A percentile compares a stretch with the other conserved stretches of the same genome.
These are phyloP conservation scores for Capitulum mitella DNA, from an alignment of 2,888 invertebrate genomes.

Conservation along the genomic window DNA sequence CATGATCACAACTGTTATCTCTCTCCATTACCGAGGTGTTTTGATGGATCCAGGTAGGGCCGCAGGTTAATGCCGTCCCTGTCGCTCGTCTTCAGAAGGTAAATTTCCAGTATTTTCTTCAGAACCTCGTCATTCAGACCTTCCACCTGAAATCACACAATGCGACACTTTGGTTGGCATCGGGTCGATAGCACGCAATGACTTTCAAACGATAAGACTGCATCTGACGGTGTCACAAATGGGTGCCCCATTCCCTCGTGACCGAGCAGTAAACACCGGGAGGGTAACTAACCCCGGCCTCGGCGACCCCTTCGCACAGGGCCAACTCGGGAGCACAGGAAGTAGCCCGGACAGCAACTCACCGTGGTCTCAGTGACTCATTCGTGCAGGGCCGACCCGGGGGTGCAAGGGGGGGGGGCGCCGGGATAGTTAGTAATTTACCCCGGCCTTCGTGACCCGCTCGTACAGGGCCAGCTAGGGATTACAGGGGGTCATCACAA, in stretches of 20 bases:
- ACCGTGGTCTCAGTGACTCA: background rate
- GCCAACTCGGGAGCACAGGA: too few relatives aligned
- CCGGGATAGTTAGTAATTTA: background rate
- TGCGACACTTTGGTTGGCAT: background rate
- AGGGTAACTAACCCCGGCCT: background rate
- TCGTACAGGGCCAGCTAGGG: too few relatives aligned
- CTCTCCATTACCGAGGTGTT: background rate
- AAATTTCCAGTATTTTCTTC: slow-evolving; percentile 63
- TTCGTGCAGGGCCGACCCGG: slow-evolving; percentile 28
- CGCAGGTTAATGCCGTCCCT: slow-evolving; percentile 55
- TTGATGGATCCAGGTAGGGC: slow-evolving; percentile 54
- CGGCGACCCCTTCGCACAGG: too few relatives aligned
- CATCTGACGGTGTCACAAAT: too few relatives aligned
- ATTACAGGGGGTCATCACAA: too few relatives aligned
- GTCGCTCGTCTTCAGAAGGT: slow-evolving; percentile 60
- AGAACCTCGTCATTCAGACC: slow-evolving; percentile 75
- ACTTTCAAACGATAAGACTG: too few relatives aligned
- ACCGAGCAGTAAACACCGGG: background rate
- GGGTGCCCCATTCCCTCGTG: too few relatives aligned
- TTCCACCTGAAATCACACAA: background rate
- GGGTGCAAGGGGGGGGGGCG: too few relatives aligned
- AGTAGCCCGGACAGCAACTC: too few relatives aligned
- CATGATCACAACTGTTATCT: too few relatives aligned
- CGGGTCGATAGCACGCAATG: background rate
- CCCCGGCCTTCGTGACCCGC: slow-evolving; percentile 28